Percentiles rank a stretch among this genome's conserved stretches.
Conservation (phyloP, 30 jellyfish, hydroid and myxozoan species). For the Calvadosia cruxmelitensis region DNA sequence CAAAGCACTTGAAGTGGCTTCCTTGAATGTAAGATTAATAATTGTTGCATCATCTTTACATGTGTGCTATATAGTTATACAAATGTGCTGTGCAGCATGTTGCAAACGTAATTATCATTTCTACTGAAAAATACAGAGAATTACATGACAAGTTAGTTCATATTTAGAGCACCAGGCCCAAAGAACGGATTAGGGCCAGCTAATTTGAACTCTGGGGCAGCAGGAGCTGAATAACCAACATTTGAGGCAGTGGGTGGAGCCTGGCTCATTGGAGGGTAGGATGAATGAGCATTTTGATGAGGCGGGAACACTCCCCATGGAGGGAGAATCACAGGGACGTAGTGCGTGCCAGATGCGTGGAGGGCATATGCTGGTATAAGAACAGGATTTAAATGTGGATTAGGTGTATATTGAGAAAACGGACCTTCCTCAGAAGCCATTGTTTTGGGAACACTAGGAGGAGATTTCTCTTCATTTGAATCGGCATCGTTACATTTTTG, state of each 20-base stretch:
- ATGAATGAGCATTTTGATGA: not conserved
- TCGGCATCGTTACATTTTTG: too few relatives aligned
- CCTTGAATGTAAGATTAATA: too few relatives aligned
- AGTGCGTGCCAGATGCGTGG: slow-evolving; percentile 49
- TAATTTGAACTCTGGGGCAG: not conserved
- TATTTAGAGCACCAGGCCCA: not conserved
- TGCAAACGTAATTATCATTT: too few relatives aligned
- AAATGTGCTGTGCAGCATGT: too few relatives aligned
- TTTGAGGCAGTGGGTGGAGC: not conserved
- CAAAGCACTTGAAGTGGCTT: too few relatives aligned
- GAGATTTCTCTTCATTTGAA: too few relatives aligned
- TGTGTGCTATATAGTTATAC: too few relatives aligned
- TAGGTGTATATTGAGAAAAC: not conserved
- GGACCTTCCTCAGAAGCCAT: not conserved
- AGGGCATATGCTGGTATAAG: slow-evolving; percentile 37
- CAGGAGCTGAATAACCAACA: not conserved
- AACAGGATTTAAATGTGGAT: slow-evolving; percentile 14
- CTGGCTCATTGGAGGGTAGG: not conserved
- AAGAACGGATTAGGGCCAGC: not conserved
- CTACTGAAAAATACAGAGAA: too few relatives aligned
- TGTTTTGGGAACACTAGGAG: too few relatives aligned
- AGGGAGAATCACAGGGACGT: slow-evolving; percentile 41
- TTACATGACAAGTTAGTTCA: too few relatives aligned
- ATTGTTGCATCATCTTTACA: too few relatives aligned
- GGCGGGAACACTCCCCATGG: slow-evolving; percentile 16